Percentiles rank a stretch among this genome's conserved stretches.
phyloP scores from a whole-genome alignment of 2,113 vertebrate species.

The Myrmophylax atrothorax region DNA sequence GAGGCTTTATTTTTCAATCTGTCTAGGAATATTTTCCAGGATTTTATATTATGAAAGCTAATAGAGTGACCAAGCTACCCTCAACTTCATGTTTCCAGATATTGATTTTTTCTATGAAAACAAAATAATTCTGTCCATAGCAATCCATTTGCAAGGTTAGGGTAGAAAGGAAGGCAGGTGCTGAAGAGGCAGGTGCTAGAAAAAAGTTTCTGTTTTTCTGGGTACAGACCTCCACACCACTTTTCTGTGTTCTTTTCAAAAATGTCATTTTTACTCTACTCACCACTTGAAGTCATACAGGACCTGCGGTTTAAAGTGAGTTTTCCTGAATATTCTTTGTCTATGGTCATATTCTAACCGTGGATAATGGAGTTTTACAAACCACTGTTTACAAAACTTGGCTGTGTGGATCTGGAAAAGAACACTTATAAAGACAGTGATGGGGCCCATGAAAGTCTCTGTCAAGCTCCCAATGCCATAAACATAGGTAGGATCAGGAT shows the following conservation, averaged over 20 bases:
- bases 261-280: background rate
- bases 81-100: background rate
- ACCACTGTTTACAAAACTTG: background rate
- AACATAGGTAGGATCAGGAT: background rate
- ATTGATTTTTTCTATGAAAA: background rate
- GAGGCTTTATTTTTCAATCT: background rate
- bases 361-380: background rate
- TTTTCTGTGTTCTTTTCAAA: background rate
- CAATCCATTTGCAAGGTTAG: background rate
- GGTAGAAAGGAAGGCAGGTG: background rate
- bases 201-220: background rate
- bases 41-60: background rate
- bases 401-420: background rate
- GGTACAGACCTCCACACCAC: background rate
- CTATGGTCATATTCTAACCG: background rate
- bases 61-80: accelerated
- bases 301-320: background rate
- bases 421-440: background rate
- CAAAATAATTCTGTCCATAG: background rate
- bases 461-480: background rate
- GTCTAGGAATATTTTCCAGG: background rate
- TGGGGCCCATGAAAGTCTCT: background rate
- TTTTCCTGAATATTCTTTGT: background rate
- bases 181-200: background rate
- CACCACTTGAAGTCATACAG: background rate